Conservation (phyloP, 2,888 invertebrate genomes). For the Melinaea marsaeus region DNA sequence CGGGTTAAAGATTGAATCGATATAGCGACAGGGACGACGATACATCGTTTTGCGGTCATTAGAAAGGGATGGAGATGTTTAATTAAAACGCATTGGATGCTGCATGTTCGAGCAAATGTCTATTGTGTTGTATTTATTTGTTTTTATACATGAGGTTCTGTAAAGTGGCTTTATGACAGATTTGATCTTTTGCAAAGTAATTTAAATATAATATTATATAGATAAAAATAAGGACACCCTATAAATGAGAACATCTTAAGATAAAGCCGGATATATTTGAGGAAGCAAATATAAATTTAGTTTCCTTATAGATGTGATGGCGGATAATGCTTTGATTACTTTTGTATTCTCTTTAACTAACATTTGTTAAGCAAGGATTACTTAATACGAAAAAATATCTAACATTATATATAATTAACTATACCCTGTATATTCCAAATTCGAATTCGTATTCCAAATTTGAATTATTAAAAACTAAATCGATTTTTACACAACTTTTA, state of each 20-base stretch:
- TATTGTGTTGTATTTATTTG: constrained; percentile 7
- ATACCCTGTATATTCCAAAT: no score
- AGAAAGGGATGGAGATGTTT: constrained; percentile 21
- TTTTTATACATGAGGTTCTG: constrained; percentile 2
- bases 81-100: constrained; percentile 25
- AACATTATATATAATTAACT: no score
- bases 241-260: constrained; percentile 1
- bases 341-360: neutral
- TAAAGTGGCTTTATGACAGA: constrained; percentile 1
- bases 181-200: no score
- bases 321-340: neutral
- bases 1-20: constrained; percentile 33
- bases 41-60: constrained; percentile 5
- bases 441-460: no score
- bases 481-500: no score
- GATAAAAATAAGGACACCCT: no score
- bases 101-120: constrained; percentile 11
- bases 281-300: neutral
- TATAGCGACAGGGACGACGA: constrained; percentile 23
- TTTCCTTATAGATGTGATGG: neutral
- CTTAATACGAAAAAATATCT: no score
- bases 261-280: neutral
- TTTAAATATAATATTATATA: no score
- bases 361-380: neutral
- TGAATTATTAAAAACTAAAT: no score